Conservation (phyloP, 2,113 vertebrate genomes). For the Peromyscus leucopus region DNA sequence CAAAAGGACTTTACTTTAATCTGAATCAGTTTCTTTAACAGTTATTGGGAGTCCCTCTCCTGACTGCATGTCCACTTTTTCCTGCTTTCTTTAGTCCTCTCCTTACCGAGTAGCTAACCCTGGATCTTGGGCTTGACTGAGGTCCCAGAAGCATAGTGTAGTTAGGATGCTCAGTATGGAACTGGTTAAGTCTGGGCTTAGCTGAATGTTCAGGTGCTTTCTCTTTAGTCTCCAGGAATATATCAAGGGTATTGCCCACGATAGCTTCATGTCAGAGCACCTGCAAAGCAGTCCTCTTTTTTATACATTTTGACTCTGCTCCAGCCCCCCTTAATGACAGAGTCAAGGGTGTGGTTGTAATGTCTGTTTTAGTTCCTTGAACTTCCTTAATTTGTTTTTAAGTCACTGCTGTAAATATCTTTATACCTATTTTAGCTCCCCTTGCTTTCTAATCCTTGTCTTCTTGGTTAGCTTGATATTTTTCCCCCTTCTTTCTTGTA, state of each 20-base stretch:
- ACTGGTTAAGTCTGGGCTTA: constrained; percentile 13
- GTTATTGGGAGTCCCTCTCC: constrained; percentile 10
- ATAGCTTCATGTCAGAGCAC: constrained; percentile 45
- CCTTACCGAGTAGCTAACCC: background rate
- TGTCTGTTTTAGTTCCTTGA: constrained; percentile 69
- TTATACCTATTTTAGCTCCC: background rate
- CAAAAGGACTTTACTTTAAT: constrained; percentile 45
- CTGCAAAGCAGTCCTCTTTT: constrained; percentile 28
- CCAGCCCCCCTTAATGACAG: background rate
- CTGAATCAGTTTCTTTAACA: constrained; percentile 40
- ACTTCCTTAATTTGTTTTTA: constrained; percentile 71
- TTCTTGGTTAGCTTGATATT: background rate
- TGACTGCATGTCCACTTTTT: background rate
- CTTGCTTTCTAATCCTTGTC: background rate
- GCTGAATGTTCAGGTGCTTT: background rate
- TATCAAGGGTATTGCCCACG: background rate
- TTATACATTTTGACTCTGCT: constrained; percentile 10
- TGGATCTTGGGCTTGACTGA: background rate
- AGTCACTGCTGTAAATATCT: constrained; percentile 62
- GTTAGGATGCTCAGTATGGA: constrained; percentile 51
- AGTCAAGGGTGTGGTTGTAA: constrained; percentile 58
- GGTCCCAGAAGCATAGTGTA: constrained; percentile 21
- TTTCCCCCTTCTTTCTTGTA: background rate
- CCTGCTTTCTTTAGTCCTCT: background rate
- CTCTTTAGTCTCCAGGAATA: background rate